Conservation (phyloP, 2,797 vertebrate genomes). For the Premnoplex brunnescens region DNA sequence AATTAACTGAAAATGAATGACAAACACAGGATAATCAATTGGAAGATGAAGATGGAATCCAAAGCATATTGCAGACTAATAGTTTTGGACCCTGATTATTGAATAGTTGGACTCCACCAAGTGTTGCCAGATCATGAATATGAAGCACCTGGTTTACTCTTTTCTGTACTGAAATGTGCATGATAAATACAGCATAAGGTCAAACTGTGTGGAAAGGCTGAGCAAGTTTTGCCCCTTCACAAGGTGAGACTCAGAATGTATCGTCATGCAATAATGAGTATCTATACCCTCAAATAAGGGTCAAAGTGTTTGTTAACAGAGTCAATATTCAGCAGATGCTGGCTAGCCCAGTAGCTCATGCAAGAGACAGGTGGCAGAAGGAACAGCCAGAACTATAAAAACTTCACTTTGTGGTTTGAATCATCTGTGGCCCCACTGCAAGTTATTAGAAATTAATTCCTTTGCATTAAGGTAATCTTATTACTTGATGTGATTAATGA, state of each 20-base stretch:
- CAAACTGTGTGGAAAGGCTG: background rate
- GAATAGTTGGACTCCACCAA: background rate
- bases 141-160: background rate
- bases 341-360: background rate
- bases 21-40: background rate
- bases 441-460: background rate
- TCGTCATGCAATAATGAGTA: background rate
- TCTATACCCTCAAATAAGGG: background rate
- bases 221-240: background rate
- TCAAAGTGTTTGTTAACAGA: background rate
- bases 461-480: background rate
- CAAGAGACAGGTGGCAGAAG: background rate
- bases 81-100: background rate
- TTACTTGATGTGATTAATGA: background rate
- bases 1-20: slow-evolving; percentile 21
- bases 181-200: background rate
- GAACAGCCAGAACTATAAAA: background rate
- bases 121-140: background rate
- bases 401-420: background rate
- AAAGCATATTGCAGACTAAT: background rate
- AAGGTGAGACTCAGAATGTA: background rate
- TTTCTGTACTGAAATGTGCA: background rate
- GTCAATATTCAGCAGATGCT: background rate
- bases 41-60: background rate
- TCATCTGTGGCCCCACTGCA: background rate